Base-by-base conservation (phyloP, 2,797 vertebrate species). In the Siniperca scherzeri region DNA sequence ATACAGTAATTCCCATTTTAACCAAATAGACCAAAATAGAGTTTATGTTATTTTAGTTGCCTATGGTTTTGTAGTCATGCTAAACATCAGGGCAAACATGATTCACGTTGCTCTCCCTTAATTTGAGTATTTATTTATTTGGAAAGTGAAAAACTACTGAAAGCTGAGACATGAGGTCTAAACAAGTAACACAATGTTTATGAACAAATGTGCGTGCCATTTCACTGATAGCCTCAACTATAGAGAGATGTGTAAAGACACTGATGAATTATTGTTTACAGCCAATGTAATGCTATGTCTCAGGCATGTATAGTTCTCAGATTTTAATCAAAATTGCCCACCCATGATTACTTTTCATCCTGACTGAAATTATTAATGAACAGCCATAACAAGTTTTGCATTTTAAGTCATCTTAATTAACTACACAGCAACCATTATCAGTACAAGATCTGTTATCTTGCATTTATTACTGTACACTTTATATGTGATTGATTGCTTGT, bases 11-110 rank as follows among this genome's bases (percentile, higher is more conserved):
- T 81, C 77, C 70, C 82, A 85, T 89, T 71, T 93, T 94, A 95
- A 95, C 89, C 89, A 89, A 87, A 91, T 95, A 95, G 94, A 90
- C 77, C 89, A 90, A 92, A 91, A 88, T 92, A 88, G 88, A 88
- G 67, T 77, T 82, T 78, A 81, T 85, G 65, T 86, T 90, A 74
- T 85, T 82, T 84, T 91, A 87, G 90, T 88, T 82, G 57, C 67
- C 53, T 78, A 3, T 86, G 64, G 53, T 66, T 82, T 87, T 73
- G 65, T 87, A 86, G 87, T 89, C 48, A 40, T 86, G 80, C 70
- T 81, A 84, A 87, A 84, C 62, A 77, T 84, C 79, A 86, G 77
- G 78, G 77, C 74, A 83, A 73, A 88, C 67, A 44, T 64, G 3
- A 81, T 79, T 78, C 25, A 74, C 38, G 16, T 83, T 88, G 70